Percentiles rank a stretch among this genome's conserved stretches.
These are phyloP conservation scores for Nannobrachium achirus DNA, from an alignment of 2,113 vertebrate species.

Conservation along the genomic window DNA sequence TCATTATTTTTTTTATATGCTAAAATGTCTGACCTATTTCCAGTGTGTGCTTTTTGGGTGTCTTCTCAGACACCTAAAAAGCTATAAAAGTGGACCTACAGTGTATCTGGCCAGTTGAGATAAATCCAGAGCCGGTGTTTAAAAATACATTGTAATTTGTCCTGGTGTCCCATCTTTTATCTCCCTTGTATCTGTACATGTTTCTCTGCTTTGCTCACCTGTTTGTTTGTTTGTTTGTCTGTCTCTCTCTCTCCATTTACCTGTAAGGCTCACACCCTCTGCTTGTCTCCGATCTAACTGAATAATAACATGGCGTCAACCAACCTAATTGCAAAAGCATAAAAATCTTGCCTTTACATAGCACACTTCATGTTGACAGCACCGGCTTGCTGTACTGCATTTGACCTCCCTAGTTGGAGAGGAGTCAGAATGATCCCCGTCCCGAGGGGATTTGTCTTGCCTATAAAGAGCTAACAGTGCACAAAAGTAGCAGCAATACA, in stretches of 20 bases:
- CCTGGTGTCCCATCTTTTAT: no score
- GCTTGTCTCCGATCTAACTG: slow-evolving; percentile 27
- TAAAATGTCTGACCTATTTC: slow-evolving; percentile 64
- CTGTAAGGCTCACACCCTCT: background rate
- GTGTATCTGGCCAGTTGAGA: slow-evolving; percentile 36
- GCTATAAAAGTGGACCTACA: slow-evolving; percentile 43
- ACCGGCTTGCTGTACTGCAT: no score
- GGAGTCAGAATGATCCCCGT: no score
- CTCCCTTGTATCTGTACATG: no score
- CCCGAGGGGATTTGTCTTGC: no score
- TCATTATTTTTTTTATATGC: slow-evolving; percentile 68
- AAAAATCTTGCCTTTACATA: no score
- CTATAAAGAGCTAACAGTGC: no score
- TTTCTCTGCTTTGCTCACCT: background rate
- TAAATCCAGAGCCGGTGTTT: background rate
- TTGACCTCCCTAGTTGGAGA: no score
- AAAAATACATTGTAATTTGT: background rate
- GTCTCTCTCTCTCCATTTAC: slow-evolving; percentile 2
- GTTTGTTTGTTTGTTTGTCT: background rate
- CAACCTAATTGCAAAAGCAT: no score
- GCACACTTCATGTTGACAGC: no score
- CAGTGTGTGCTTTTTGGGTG: slow-evolving; percentile 58
- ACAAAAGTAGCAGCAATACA: no score
- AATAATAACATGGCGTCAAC: background rate
- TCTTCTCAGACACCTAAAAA: slow-evolving; percentile 51